Conservation (phyloP, 2,888 invertebrate genomes). For the Empis stercorea region DNA sequence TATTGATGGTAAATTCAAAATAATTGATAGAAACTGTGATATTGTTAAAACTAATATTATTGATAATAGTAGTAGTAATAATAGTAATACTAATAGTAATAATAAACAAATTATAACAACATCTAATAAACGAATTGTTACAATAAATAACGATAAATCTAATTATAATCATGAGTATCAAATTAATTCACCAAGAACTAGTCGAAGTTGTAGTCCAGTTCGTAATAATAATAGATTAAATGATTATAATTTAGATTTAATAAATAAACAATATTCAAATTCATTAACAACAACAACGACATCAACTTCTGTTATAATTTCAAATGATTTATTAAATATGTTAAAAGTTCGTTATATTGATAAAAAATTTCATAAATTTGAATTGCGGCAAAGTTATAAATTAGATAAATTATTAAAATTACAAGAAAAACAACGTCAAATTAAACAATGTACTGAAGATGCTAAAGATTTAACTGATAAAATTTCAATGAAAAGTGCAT, state of each 20-base stretch:
- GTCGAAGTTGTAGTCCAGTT: conserved; percentile 26
- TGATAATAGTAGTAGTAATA: conserved; percentile 5
- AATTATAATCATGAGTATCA: conserved; percentile 14
- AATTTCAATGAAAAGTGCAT: conserved; percentile 39
- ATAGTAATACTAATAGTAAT: conserved; percentile 5
- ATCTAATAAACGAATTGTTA: background rate
- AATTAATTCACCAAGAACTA: conserved; percentile 28
- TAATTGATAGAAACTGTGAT: conserved; percentile 8
- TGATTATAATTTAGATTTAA: conserved; percentile 5
- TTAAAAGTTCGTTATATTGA: conserved; percentile 29
- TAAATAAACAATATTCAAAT: too few species aligned
- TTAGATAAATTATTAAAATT: conserved; percentile 55
- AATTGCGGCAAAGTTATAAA: conserved; percentile 60
- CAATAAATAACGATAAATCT: background rate
- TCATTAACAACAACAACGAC: too few species aligned
- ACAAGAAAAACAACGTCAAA: conserved; percentile 56
- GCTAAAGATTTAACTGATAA: conserved; percentile 40
- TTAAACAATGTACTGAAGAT: conserved; percentile 53
- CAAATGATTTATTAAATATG: conserved; percentile 16
- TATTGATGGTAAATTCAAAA: background rate
- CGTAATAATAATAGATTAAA: conserved; percentile 6
- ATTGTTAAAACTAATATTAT: background rate
- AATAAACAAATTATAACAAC: conserved; percentile 11
- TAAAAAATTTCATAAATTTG: conserved; percentile 41
- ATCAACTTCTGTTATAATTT: too few species aligned